Conservation (phyloP, 2,113 vertebrate genomes). For the Cercopithecus mona region DNA sequence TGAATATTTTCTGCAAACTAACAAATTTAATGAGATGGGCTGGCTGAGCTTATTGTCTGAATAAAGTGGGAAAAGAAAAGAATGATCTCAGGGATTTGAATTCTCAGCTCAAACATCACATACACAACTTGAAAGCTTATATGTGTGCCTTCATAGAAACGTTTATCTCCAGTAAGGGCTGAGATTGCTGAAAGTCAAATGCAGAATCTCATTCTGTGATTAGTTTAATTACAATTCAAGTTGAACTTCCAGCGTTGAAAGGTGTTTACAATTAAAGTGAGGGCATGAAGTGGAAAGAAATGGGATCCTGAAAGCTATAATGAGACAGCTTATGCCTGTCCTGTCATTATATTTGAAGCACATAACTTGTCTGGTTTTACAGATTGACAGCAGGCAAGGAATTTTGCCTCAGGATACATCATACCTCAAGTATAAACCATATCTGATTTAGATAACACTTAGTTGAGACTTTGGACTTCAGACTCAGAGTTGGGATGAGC, state of each 20-base stretch:
- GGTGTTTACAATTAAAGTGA: neutral
- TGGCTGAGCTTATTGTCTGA: neutral
- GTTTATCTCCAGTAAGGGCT: neutral
- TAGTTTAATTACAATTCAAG: neutral
- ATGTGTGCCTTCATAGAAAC: neutral
- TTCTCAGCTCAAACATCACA: neutral
- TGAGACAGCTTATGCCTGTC: too few species aligned
- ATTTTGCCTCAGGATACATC: neutral
- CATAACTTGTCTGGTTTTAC: neutral
- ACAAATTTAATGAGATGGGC: neutral
- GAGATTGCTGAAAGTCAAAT: neutral
- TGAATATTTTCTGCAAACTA: neutral
- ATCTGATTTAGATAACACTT: neutral
- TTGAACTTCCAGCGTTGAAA: neutral
- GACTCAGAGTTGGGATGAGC: neutral
- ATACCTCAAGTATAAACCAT: neutral
- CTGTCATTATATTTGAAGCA: neutral
- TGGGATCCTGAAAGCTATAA: neutral
- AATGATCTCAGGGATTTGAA: neutral
- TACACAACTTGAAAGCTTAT: neutral
- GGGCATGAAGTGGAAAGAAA: neutral
- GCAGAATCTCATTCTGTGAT: neutral
- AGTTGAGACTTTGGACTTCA: neutral
- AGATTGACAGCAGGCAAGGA: neutral
- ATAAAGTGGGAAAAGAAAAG: neutral